Evolutionary conservation across 2,888 invertebrate genomes (phyloP), one percentile per base, ranked within the genome.

Genomic region (Andrena chrysosceles): DNA sequence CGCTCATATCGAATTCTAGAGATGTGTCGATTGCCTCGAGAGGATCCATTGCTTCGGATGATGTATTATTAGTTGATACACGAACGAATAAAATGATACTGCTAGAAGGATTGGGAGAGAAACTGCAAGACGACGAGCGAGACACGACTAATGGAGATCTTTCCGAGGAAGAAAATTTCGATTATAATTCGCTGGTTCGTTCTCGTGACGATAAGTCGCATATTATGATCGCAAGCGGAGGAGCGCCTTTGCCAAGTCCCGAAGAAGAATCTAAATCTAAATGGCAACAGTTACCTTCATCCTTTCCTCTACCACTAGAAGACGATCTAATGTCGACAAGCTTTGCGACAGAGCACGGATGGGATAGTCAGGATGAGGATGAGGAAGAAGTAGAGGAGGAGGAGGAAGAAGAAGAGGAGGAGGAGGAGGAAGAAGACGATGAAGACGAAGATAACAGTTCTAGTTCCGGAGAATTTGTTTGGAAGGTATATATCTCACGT

Each of bases 391-490:
- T 75, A n/a, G 80, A 81, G 0, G 78, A 91, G 54, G 91, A 95
- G 89, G 91, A 90, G 48, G 95, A 95, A 79, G 95, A 95, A 4
- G 93, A 94, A 72, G 93, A 94, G 20, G 96, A 42, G 0, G 42
- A 95, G 0, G 90, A 90, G 5, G 79, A 80, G n/a, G 80, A 91
- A 42, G 91, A 95, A 89, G 91, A 91, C 49, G 95, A 95, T 79
- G 95, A 95, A 6, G 93, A 94, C 75, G 93, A 94, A 26, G 96
- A 95, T 82, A 95, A 95, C n/a, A 95, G 96, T 84, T 97, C 97
- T 48, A 97, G 96, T 6, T 97, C 97, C 83, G 97, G 97, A 10
- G 97, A 97, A 93, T 97, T 97, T 91, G 96, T 97, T 81, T 97
- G 97, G 97, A 97, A 96, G 96, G 97, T 97, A 91, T 90, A 94